phyloP scores from a whole-genome alignment of 2,888 invertebrate species.

The Lacanobia wlatinum region DNA sequence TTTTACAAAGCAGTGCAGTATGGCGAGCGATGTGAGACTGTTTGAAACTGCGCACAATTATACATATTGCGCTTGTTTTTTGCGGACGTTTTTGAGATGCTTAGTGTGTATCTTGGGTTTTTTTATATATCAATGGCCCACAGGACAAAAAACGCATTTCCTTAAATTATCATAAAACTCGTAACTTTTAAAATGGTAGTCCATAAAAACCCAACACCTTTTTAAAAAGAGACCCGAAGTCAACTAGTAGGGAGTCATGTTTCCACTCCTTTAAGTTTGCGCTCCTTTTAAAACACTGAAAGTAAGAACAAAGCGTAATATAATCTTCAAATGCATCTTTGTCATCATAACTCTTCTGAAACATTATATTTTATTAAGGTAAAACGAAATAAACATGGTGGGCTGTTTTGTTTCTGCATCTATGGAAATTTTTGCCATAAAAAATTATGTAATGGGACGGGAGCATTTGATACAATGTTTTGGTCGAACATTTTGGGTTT shows the following conservation, averaged over 20 bases:
- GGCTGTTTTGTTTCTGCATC: constrained; percentile 24
- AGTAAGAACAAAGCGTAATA: constrained; percentile 45
- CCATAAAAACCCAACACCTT: constrained; percentile 20
- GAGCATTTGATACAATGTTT: constrained; percentile 1
- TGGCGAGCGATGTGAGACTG: too few species aligned
- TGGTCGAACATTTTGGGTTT: not conserved
- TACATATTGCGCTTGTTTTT: too few species aligned
- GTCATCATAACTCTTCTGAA: constrained; percentile 36
- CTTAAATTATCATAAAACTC: constrained; percentile 11
- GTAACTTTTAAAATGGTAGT: constrained; percentile 12
- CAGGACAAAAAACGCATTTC: constrained; percentile 12
- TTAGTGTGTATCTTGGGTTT: too few species aligned
- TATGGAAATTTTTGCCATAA: not conserved
- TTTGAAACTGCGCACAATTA: too few species aligned
- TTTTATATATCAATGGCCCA: too few species aligned
- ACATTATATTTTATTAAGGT: constrained; percentile 29
- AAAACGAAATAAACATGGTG: constrained; percentile 16
- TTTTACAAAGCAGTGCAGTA: too few species aligned
- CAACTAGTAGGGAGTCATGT: constrained; percentile 30
- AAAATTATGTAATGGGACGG: not conserved
- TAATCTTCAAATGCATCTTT: constrained; percentile 58
- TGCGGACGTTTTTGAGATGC: too few species aligned
- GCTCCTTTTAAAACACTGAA: constrained; percentile 12
- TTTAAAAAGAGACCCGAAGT: constrained; percentile 6
- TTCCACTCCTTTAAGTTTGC: constrained; percentile 18